These are phyloP conservation scores for Rhynchopsitta pachyrhyncha DNA, from an alignment of 2,113 vertebrate genomes.

Conservation along the genomic window DNA sequence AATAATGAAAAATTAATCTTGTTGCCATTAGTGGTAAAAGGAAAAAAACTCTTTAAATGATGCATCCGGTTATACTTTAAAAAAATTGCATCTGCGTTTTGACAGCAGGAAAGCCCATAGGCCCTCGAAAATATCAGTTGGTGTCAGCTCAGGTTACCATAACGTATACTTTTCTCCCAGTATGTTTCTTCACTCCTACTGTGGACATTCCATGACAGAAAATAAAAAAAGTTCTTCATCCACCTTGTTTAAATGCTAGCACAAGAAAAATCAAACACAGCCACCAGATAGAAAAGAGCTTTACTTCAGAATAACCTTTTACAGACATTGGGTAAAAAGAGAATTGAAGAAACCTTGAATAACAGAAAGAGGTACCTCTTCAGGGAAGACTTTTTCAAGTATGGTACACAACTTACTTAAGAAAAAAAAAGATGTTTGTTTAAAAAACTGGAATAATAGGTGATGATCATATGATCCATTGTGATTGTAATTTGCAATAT, in stretches of 20 bases:
- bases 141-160: neutral
- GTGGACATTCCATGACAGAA: neutral
- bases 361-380: neutral
- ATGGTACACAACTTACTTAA: rapidly evolving
- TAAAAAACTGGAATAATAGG: neutral
- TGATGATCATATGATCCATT: rapidly evolving
- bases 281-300: neutral
- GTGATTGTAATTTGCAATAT: neutral
- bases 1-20: conserved; percentile 54
- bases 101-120: neutral
- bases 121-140: neutral
- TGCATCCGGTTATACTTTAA: neutral
- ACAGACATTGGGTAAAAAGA: neutral
- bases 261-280: neutral
- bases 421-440: neutral
- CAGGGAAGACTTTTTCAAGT: neutral
- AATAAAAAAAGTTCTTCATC: neutral
- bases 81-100: neutral
- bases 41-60: neutral
- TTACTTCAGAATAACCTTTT: neutral
- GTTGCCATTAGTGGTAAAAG: neutral
- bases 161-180: neutral
- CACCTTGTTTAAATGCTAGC: neutral
- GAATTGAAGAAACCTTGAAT: neutral
- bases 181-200: neutral